Evolutionary conservation across 1,140 invertebrate species (phyloP).

Genomic region (Aphidius gifuensis): DNA sequence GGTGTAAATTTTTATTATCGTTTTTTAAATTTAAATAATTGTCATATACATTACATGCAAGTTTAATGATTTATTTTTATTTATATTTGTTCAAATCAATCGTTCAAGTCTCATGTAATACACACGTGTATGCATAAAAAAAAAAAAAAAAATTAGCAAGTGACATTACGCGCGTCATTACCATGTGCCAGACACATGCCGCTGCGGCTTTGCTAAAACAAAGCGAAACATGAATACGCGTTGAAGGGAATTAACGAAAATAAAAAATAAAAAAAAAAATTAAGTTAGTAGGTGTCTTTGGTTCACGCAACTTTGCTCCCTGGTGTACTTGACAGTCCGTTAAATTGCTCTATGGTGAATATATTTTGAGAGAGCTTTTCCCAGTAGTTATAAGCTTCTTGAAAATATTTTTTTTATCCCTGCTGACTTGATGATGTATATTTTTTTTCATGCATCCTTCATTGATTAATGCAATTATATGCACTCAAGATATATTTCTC

Average conservation of each 20-base stretch:
- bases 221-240: slow-evolving; percentile 20
- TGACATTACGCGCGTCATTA: slow-evolving; percentile 29
- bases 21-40: too few relatives aligned
- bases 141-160: slow-evolving; percentile 19
- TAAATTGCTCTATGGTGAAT: slow-evolving; percentile 21
- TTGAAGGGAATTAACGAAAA: slow-evolving; percentile 10
- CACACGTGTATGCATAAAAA: slow-evolving; percentile 18
- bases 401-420: not conserved
- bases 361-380: slow-evolving; percentile 14
- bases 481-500: not conserved
- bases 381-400: not conserved
- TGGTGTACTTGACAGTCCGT: slow-evolving; percentile 19
- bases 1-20: too few relatives aligned
- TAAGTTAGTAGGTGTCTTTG: slow-evolving; percentile 16
- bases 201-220: slow-evolving; percentile 18
- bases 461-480: not conserved
- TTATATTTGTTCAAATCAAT: not conserved
- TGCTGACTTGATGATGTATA: not conserved
- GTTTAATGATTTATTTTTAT: too few relatives aligned
- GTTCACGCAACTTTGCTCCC: slow-evolving; percentile 14
- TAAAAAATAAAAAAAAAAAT: slow-evolving; percentile 14
- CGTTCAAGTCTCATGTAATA: not conserved
- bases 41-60: too few relatives aligned
- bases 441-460: slow-evolving; percentile 10
- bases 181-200: slow-evolving; percentile 25